Base-by-base conservation (phyloP, 2,888 invertebrate genomes). In the Pseudanteris insignis region DNA sequence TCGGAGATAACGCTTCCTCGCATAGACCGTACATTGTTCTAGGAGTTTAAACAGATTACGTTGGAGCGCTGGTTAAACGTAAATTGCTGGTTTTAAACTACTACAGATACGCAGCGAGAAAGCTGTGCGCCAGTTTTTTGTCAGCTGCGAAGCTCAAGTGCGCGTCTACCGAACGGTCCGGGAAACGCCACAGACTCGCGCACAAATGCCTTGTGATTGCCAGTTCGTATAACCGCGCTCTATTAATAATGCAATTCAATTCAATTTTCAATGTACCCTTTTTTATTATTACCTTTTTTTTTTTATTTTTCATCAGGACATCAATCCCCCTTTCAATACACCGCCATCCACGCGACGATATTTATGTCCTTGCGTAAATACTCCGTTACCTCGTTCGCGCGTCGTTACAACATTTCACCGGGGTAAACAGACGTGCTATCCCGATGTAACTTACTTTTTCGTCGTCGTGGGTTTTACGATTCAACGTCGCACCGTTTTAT, bases 21-120 rank as follows among this genome's bases (percentile, higher is more conserved):
- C 63, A 63, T 59, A 63, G 63, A 66, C 66, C 69, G 61, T 70
- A 72, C 75, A 73, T 73, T 75, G 72, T 75, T 75, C 69, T 67
- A 65, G 67, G 71, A 76, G 73, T 74, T 76, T 77, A 74, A 75
- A 76, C 75, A 75, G 76, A 75, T 76, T 77, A 75, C 69, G 67
- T 33, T 63, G 67, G 64, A 66, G 61, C 67, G 68, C 70, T 74
- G 74, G 73, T 75, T 72, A 72, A 77, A 72, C 73, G 74, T 70
- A 74, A 74, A 76, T 75, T 71, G 71, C 72, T 65, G 64, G 65
- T 68, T 67, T 59, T 55, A 54, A 62, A 63, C 54, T 64, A 43
- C 47, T 55, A 54, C 44, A 48, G 48, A 59, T 54, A 50, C 60
- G 62, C 62, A 47, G 40, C 62, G 43, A 41, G 50, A 18, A 6